Evolutionary conservation across 1,140 invertebrate species (phyloP).

Genomic region (Ips typographus): DNA sequence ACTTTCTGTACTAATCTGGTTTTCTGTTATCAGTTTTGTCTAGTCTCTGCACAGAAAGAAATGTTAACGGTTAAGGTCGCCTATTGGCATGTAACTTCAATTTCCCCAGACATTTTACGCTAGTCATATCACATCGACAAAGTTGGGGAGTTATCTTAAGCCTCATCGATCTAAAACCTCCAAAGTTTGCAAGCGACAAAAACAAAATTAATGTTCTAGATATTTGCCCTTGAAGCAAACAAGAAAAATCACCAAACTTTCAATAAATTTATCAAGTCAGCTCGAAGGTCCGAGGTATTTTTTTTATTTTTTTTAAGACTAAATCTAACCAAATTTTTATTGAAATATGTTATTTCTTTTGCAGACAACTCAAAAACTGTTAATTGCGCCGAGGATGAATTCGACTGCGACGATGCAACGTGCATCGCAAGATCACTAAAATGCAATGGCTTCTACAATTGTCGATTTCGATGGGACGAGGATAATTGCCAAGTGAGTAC

Average conservation of each 20-base stretch:
- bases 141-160: not conserved
- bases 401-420: conserved; percentile 81
- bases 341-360: conserved; percentile 29
- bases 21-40: too few species aligned
- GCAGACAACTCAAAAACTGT: conserved; percentile 35
- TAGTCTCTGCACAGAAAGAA: too few species aligned
- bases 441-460: conserved; percentile 77
- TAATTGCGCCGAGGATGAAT: conserved; percentile 63
- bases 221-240: not conserved
- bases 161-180: not conserved
- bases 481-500: conserved; percentile 67
- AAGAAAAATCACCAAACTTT: not conserved
- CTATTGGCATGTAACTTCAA: too few species aligned
- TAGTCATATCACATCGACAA: conserved; percentile 1
- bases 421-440: conserved; percentile 72
- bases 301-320: not conserved
- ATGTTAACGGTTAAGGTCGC: too few species aligned
- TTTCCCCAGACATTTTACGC: conserved; percentile 1
- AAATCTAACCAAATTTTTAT: not conserved
- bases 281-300: not conserved
- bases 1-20: too few species aligned
- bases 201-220: conserved; percentile 3
- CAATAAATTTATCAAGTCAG: not conserved
- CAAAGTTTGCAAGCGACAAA: not conserved
- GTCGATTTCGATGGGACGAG: conserved; percentile 83